Base-by-base conservation (phyloP, 2,113 vertebrate species). In the Elgaria multicarinata region DNA sequence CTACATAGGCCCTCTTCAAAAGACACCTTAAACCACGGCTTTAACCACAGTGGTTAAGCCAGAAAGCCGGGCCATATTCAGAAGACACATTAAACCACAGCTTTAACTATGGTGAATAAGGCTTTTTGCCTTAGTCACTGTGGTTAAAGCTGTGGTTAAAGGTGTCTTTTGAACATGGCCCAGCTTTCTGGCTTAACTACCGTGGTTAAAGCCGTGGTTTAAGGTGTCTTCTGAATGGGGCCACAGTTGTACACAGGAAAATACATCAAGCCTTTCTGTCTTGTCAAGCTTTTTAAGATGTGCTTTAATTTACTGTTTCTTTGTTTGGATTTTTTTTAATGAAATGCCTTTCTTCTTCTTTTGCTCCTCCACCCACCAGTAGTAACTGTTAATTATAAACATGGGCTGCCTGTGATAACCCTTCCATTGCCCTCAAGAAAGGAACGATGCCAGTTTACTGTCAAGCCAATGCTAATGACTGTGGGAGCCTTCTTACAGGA, bases 401-500 rank as follows among this genome's bases (percentile, higher is more conserved):
- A 98, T 44, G 98, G 98, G 22, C 98, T 98, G 39, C 97, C 98
- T n/a, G 94, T 97, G 77, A 94, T 99, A 93, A 98, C 98, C 44
- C 95, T 99, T 9, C 97, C 84, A 0, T 89, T 99, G 92, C 98
- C 99, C 1, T 98, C 99, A 86, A 98, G 98, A 94, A 96, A 94
- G 0, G 99, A 99, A 94, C 97, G 97, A 39, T 99, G 99, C 89
- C 97, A 91, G 64, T 99, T 99, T 92, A 97, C 97, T 36, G 92
- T 99, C 53, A 96, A 97, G 86, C 99, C 98, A 0, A 86, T 98
- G 96, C 82, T 97, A 79, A 98, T 98, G 89, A 99, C 94, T 0
- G 97, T 99, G 1, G 98, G 96, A 4, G 97, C 98, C 9, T 98
- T 99, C 90, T 97, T 99, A 39, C 69, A 90, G 81, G 97, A 99